Conservation (phyloP, 2,797 vertebrate genomes). For the Myotis daubentonii region DNA sequence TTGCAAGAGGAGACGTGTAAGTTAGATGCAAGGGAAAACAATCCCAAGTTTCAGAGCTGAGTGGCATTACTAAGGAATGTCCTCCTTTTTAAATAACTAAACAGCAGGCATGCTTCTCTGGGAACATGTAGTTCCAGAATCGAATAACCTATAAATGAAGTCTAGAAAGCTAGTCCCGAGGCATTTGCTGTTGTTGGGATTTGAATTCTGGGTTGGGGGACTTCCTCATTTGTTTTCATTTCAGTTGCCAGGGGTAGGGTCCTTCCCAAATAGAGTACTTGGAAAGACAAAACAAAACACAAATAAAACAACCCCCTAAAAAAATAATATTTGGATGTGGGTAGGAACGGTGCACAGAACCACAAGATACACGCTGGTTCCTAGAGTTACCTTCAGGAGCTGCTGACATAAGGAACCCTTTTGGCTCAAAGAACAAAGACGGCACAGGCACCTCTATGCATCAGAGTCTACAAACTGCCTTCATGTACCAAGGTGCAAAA, state of each 20-base stretch:
- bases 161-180: background rate
- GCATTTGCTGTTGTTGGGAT: background rate
- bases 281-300: background rate
- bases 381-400: background rate
- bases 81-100: conserved; percentile 7
- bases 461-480: background rate
- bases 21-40: background rate
- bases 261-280: background rate
- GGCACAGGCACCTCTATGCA: background rate
- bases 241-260: background rate
- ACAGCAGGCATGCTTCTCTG: background rate
- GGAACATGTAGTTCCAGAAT: background rate
- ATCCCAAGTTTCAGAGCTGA: background rate
- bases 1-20: background rate
- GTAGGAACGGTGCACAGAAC: background rate
- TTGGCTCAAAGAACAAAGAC: background rate
- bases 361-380: background rate
- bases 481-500: background rate
- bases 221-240: background rate
- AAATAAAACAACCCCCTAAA: background rate
- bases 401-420: background rate
- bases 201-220: background rate
- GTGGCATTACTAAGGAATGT: background rate
- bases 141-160: background rate
- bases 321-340: background rate